Evolutionary conservation across 2,888 invertebrate species (phyloP), one percentile per base, ranked within the genome.

Genomic region (Cheilosia variabilis): DNA sequence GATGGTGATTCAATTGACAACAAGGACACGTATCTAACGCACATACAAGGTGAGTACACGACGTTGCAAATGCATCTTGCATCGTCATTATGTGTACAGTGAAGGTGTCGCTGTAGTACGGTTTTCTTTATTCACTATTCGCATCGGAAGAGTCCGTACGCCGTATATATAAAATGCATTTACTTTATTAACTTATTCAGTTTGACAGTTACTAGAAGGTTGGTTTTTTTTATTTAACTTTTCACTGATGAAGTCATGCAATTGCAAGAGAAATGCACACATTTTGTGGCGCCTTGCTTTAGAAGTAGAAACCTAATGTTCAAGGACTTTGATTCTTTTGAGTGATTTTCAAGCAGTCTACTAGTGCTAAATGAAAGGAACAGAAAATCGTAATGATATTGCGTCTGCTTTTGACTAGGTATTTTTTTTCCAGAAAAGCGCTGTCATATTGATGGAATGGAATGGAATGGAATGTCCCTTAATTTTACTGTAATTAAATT

Each of bases 1-100:
- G 91, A 92, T 81, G 90, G 90, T 47, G 92, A 91, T 65, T 88
- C 90, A 80, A 88, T 90, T 13, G 90, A 90, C 52, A 91, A 88
- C 87, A 91, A 92, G 88, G 91, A 92, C 87, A 90, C 90, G 45
- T 92, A 91, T 82, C 88, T 92, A 66, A 91, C 92, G 22, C 91
- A 92, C 88, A 90, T 92, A 76, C 91, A 92, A 90, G 92, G 92
- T 92, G 89, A 89, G 89, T 89, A 13, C 5, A 58, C 43, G 66
- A 65, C 71, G 53, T 9, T 50, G 19, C 27, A 41, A 55, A 15
- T 41, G n/a, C 19, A 41, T 37, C n/a, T 17, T n/a, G 19, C 60
- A 55, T 60, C 43, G 13, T 69, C 57, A 69, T 53, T 66, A 47
- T 6, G 27, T 41, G 17, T 31, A 24, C 27, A 41, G 17, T 24